Conservation (phyloP, 2,888 invertebrate genomes). For the Amiota communis region DNA sequence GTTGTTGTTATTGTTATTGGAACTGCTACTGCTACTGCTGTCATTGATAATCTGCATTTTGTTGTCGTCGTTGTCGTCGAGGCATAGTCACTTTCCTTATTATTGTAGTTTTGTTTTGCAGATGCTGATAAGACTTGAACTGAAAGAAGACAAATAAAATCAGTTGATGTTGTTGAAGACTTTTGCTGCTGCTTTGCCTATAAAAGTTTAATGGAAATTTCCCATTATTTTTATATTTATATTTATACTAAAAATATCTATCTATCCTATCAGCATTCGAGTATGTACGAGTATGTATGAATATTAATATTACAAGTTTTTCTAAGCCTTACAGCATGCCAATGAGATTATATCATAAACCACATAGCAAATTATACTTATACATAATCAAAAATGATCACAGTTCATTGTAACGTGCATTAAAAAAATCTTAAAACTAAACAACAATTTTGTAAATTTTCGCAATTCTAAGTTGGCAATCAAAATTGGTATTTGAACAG, state of each 20-base stretch:
- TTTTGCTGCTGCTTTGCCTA: too few species aligned
- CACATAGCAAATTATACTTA: not conserved
- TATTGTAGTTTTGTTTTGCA: not conserved
- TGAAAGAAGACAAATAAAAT: not conserved
- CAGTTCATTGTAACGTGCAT: not conserved
- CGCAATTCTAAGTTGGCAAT: slow-evolving; percentile 31
- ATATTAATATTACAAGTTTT: not conserved
- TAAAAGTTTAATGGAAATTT: not conserved
- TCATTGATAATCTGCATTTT: not conserved
- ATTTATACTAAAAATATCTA: not conserved
- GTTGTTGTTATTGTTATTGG: too few species aligned
- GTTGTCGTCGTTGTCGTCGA: not conserved
- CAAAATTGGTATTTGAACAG: slow-evolving; percentile 19
- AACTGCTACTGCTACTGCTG: too few species aligned
- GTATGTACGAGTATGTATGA: not conserved
- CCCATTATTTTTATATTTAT: not conserved
- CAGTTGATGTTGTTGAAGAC: not conserved
- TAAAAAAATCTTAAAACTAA: too few species aligned
- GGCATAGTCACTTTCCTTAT: not conserved
- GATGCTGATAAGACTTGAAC: slow-evolving; percentile 3
- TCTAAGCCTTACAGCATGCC: not conserved
- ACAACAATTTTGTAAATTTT: slow-evolving; percentile 8
- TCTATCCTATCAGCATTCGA: not conserved
- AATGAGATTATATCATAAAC: not conserved
- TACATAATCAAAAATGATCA: not conserved